Base-by-base conservation (phyloP, 2,888 invertebrate species). In the Antitype chi region DNA sequence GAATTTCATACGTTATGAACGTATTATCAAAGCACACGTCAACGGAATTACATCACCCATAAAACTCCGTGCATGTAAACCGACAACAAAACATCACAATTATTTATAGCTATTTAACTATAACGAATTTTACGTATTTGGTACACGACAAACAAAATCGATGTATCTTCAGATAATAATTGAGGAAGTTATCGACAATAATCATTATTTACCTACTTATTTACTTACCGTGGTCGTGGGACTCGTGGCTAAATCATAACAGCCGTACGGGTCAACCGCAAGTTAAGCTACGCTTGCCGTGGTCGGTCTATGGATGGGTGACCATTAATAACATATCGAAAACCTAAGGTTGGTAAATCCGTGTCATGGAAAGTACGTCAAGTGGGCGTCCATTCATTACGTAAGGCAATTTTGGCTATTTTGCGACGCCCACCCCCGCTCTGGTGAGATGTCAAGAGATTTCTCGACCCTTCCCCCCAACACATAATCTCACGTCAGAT, bases 1-100 rank as follows among this genome's bases (percentile, higher is more conserved):
- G 68, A 83, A 89, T 85, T 87, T 82, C 57, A 76, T 86, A 87
- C 89, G 88, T 87, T 90, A 88, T 32, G 47, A 66, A 86, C 83
- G 70, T 82, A 90, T 88, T 87, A 89, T 86, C 85, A 84, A 74
- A 73, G 64, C 74, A 68, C 73, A 88, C 90, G 90, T 90, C 90
- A 88, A 73, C 25, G 60, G 70, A 71, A 84, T 89, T 88, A 90
- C 89, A 85, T 89, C 90, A 90, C 82, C 88, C n/a, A 25, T 55
- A 68, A 32, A 75, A 47, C 25, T 70, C 73, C 70, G 74, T 73
- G 71, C 69, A 57, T 69, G 69, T n/a, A 49, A 62, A 55, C 62
- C 13, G 23, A 60, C 7, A 74, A 63, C 60, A 81, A 81, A 57
- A 84, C 76, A 80, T 89, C 89, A 88, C 72, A 57, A 49, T 76